Evolutionary conservation across 2,797 vertebrate genomes (phyloP).

Genomic region (Tenualosa ilisha): DNA sequence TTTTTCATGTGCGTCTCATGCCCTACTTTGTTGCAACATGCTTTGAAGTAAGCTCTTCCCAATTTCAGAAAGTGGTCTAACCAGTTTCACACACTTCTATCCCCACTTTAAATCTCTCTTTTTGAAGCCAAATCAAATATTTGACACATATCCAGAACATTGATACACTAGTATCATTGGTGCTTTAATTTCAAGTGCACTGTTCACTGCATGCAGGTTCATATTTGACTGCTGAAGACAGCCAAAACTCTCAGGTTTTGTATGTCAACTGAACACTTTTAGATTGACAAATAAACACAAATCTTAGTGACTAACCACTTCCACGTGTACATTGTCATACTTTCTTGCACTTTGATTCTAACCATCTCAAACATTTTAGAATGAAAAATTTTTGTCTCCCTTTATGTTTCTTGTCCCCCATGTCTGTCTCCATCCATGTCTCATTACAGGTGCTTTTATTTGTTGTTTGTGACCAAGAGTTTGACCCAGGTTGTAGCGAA

Average conservation of each 20-base stretch:
- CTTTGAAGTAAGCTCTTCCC: slow-evolving; percentile 6
- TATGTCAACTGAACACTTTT: not conserved
- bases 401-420: no score
- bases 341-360: not conserved
- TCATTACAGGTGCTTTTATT: no score
- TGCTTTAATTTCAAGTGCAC: not conserved
- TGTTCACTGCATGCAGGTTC: not conserved
- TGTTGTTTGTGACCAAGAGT: no score
- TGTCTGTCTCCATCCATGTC: no score
- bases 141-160: not conserved
- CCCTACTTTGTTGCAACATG: slow-evolving; percentile 14
- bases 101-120: not conserved
- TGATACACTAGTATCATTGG: not conserved
- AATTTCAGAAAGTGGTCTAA: slow-evolving; percentile 12
- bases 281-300: not conserved
- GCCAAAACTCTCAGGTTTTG: not conserved
- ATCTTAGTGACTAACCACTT: not conserved
- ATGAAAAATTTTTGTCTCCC: no score
- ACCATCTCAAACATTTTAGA: not conserved
- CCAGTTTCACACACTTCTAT: not conserved
- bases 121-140: not conserved
- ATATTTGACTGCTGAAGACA: not conserved
- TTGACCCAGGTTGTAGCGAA: no score
- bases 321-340: not conserved
- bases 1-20: not conserved